Base-by-base conservation (phyloP, 2,888 invertebrate genomes). In the Trissolcus japonicus region DNA sequence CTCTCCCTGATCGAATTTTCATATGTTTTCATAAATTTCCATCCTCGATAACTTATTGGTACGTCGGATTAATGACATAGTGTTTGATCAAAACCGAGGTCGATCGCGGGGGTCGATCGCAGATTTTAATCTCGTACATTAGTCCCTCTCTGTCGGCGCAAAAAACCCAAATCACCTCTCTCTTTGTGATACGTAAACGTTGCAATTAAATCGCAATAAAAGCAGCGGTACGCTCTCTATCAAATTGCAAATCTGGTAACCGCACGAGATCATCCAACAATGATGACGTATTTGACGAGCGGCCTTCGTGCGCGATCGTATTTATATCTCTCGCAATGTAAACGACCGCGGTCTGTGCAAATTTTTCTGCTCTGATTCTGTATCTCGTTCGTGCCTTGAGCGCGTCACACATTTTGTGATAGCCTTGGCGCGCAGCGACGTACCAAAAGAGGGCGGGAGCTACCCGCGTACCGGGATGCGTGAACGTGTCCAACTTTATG, bases 401-500 rank as follows among this genome's bases (percentile, higher is more conserved):
- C 60, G 46, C 65, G 48, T 67, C 56, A 46, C 71, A 65, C 75
- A 78, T 80, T 81, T 81, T 72, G 79, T 77, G 60, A 66, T 57
- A 72, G 14, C 61, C 61, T 57, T 21, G 41, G 61, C 59, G 62
- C 77, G 62, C 67, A 63, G 68, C 68, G 53, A 55, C 66, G 74
- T 76, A 79, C 56, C 67, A 60, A 72, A 74, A 61, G 73, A 74
- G 67, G 74, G 75, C 75, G 72, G 66, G 77, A 71, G 74, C 68
- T 63, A 67, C 59, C 74, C 76, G 71, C 71, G 74, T 76, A 79
- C 66, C 61, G 48, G 60, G 73, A 74, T 78, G 80, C 78, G 78
- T 78, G 73, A 67, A 69, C 78, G 71, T 66, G 68, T 71, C 68
- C 71, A 60, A 76, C 73, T 76, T 74, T 65, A 78, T 80, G 80